phyloP scores from a whole-genome alignment of 2,888 invertebrate species.

The Thymelicus sylvestris region DNA sequence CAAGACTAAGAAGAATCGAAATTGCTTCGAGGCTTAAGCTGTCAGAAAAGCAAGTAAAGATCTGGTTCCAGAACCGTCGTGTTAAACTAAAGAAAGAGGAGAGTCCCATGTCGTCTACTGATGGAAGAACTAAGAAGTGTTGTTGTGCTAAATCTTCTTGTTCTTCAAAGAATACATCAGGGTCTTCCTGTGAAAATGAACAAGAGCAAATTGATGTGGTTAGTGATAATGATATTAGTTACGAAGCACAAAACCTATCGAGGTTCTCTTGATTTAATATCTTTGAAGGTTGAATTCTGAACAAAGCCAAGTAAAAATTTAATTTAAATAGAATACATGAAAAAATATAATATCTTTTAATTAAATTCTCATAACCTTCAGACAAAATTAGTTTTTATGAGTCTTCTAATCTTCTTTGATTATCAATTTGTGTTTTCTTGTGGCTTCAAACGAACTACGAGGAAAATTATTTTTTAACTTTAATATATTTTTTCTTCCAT shows the following conservation, averaged over 20 bases:
- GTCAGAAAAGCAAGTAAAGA: conserved; percentile 97
- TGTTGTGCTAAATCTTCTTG: conserved; percentile 70
- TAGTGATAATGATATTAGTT: conserved; percentile 70
- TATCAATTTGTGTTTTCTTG: conserved; percentile 29
- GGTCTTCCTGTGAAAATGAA: conserved; percentile 67
- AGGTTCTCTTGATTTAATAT: conserved; percentile 57
- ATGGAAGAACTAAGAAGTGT: conserved; percentile 66
- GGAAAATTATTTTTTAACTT: background rate
- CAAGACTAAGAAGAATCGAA: conserved; percentile 94
- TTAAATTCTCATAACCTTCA: conserved; percentile 11
- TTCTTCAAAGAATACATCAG: conserved; percentile 57
- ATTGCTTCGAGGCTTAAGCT: conserved; percentile 95
- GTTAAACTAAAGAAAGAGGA: conserved; percentile 97
- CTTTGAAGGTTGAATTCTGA: background rate
- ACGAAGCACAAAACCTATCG: conserved; percentile 65
- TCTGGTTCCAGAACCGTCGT: conserved; percentile 97
- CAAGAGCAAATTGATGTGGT: conserved; percentile 78
- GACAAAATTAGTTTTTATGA: conserved; percentile 33
- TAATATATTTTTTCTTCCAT: no score
- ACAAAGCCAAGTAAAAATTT: conserved; percentile 14
- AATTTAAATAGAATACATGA: conserved; percentile 1
- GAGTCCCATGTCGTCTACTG: conserved; percentile 73
- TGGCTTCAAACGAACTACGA: conserved; percentile 31
- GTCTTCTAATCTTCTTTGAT: conserved; percentile 37
- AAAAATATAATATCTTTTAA: conserved; percentile 18